These are phyloP conservation scores for Phocides pigmalion DNA, from an alignment of 1,140 invertebrate species.

Conservation along the genomic window DNA sequence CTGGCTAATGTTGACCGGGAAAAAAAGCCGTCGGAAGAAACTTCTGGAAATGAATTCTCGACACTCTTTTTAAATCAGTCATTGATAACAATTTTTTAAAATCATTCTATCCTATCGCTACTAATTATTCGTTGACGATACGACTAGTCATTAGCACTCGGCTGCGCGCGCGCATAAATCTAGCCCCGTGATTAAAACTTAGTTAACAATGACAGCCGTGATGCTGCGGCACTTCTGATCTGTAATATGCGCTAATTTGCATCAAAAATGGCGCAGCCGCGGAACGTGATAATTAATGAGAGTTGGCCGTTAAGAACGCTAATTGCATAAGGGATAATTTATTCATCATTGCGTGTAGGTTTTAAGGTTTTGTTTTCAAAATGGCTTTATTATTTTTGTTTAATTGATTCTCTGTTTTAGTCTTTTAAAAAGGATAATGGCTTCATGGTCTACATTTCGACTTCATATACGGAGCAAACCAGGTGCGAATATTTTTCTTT, in stretches of 20 bases:
- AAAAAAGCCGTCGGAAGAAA: too few species aligned
- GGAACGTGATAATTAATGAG: constrained; percentile 12
- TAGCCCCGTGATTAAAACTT: constrained; percentile 36
- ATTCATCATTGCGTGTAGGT: constrained; percentile 1
- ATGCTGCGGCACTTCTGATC: constrained; percentile 36
- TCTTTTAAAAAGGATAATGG: too few species aligned
- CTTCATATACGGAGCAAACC: too few species aligned
- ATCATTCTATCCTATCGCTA: not conserved
- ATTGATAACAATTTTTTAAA: too few species aligned
- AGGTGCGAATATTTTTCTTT: too few species aligned
- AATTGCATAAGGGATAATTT: constrained; percentile 10
- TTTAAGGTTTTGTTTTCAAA: not conserved
- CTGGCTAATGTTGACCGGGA: too few species aligned
- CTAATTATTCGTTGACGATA: not conserved
- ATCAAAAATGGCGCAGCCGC: constrained; percentile 21
- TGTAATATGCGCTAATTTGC: constrained; percentile 25
- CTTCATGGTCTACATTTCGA: too few species aligned
- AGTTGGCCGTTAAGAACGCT: constrained; percentile 5
- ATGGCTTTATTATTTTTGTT: not conserved
- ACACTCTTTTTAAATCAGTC: too few species aligned
- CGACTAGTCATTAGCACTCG: not conserved
- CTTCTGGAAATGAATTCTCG: too few species aligned
- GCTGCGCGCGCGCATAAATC: constrained; percentile 37
- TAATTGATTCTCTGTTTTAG: too few species aligned
- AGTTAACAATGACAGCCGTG: constrained; percentile 39